These are phyloP conservation scores for Eulemur macaco DNA, from an alignment of 2,113 vertebrate species.

Conservation along the genomic window DNA sequence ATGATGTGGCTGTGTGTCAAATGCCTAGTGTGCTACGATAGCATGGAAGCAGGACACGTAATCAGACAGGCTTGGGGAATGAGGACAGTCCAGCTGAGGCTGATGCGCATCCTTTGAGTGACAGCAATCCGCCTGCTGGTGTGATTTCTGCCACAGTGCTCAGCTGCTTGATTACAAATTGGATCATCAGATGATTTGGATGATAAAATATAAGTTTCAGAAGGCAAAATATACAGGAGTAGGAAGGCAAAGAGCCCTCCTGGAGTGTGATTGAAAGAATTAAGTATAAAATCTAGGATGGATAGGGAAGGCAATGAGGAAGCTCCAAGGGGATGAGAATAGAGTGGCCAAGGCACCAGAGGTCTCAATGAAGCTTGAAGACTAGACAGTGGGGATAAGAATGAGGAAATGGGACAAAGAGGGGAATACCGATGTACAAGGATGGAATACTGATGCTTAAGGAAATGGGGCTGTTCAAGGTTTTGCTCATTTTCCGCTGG, in stretches of 20 bases:
- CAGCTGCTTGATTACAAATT: background rate
- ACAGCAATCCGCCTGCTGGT: background rate
- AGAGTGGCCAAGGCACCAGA: background rate
- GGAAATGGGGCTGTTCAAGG: background rate
- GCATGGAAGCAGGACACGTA: background rate
- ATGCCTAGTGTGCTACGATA: background rate
- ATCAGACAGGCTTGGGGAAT: too few species aligned
- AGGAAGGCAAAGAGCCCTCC: background rate
- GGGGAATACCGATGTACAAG: too few species aligned
- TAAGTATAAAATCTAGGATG: background rate
- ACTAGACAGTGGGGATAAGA: background rate
- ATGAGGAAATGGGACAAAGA: background rate
- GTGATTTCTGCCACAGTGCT: background rate
- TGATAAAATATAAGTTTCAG: background rate
- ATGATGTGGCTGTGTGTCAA: background rate
- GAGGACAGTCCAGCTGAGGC: background rate
- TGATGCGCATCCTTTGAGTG: background rate
- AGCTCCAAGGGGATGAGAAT: background rate
- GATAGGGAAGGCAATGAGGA: background rate
- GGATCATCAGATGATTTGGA: background rate
- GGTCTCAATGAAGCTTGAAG: background rate
- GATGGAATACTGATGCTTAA: background rate
- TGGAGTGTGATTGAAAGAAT: background rate
- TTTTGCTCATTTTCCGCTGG: background rate
- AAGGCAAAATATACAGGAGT: background rate